phyloP scores from a whole-genome alignment of 1,140 invertebrate species.

The Bilobella aurantiaca region DNA sequence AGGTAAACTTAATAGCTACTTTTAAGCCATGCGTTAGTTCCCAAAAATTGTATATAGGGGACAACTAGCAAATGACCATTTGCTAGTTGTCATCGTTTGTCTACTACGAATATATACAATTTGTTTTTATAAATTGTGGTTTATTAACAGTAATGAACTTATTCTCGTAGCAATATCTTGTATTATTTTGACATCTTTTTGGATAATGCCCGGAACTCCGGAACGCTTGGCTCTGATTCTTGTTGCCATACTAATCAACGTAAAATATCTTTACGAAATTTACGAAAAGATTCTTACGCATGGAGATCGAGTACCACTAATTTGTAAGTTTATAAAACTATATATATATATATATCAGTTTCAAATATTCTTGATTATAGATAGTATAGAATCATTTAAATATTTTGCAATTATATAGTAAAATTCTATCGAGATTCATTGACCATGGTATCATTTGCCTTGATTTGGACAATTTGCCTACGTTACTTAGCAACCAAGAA shows the following conservation, averaged over 20 bases:
- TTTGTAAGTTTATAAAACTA: conserved; percentile 21
- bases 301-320: conserved; percentile 28
- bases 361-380: neutral
- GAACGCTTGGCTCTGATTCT: conserved; percentile 23
- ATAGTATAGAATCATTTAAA: neutral
- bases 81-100: no score
- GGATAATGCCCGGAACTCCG: conserved; percentile 24
- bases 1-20: conserved; percentile 16
- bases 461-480: conserved; percentile 32
- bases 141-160: neutral
- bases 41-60: no score
- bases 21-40: no score
- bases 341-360: no score
- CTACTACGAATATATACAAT: neutral
- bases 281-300: conserved; percentile 29
- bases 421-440: conserved; percentile 32
- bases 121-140: neutral
- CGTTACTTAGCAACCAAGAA: conserved; percentile 30
- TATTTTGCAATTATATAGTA: conserved; percentile 20
- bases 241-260: conserved; percentile 22
- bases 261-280: conserved; percentile 22
- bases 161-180: conserved; percentile 25
- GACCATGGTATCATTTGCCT: conserved; percentile 27
- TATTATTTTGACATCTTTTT: conserved; percentile 26
- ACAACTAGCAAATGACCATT: no score